Evolutionary conservation across 2,888 invertebrate species (phyloP).

Genomic region (Drosophila nigricruria): DNA sequence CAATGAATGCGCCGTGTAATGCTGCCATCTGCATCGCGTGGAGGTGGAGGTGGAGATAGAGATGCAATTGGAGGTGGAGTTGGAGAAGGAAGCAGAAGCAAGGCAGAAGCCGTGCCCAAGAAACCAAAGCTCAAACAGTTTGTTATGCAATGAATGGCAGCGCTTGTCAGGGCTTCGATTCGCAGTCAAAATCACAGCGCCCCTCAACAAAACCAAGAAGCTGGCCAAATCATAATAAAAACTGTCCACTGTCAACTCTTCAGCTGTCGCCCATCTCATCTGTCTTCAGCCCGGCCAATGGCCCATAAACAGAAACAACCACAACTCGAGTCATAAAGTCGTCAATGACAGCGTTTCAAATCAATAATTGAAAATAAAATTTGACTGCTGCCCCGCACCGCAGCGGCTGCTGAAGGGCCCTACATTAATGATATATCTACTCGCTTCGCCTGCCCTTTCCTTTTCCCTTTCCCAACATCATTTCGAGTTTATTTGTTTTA

Average conservation of each 20-base stretch:
- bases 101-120: conserved; percentile 41
- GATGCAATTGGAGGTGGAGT: conserved; percentile 25
- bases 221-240: conserved; percentile 70
- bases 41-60: conserved; percentile 39
- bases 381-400: conserved; percentile 29
- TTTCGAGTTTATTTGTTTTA: conserved; percentile 11
- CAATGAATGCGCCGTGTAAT: conserved; percentile 71
- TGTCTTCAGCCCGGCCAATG: conserved; percentile 28
- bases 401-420: conserved; percentile 23
- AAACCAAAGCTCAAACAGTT: conserved; percentile 46
- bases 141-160: conserved; percentile 69
- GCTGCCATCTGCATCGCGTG: conserved; percentile 56
- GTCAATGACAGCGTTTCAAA: conserved; percentile 72
- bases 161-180: conserved; percentile 51
- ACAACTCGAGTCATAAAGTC: conserved; percentile 70
- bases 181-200: conserved; percentile 46
- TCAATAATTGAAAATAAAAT: conserved; percentile 62
- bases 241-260: conserved; percentile 78
- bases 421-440: conserved; percentile 45
- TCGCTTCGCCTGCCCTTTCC: conserved; percentile 33
- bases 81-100: conserved; percentile 60
- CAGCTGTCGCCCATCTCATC: conserved; percentile 53
- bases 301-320: conserved; percentile 63
- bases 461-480: conserved; percentile 29
- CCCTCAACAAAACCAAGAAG: conserved; percentile 55